Conservation (phyloP, 2,888 invertebrate species). For the Drosophila acutilabella region DNA sequence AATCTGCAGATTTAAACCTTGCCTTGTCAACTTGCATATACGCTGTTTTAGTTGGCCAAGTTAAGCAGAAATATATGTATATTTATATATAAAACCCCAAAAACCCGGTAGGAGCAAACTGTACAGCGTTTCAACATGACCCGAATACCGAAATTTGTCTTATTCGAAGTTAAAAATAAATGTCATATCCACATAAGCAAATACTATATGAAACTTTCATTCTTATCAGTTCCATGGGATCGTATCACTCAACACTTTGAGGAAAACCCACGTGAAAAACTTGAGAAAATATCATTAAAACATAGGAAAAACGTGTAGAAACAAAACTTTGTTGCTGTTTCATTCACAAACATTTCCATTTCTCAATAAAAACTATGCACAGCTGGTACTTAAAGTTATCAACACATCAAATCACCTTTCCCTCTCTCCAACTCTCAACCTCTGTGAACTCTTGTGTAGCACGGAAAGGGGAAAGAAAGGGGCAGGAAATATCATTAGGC, state of each 20-base stretch:
- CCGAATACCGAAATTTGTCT: constrained; percentile 51
- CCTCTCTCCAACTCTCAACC: constrained; percentile 19
- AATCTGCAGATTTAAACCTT: constrained; percentile 43
- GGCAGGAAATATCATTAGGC: constrained; percentile 43
- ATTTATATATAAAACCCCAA: background rate
- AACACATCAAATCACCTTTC: constrained; percentile 40
- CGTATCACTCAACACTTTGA: constrained; percentile 51
- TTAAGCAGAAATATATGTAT: constrained; percentile 17
- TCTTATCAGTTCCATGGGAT: constrained; percentile 51
- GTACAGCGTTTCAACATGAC: constrained; percentile 55
- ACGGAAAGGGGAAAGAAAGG: constrained; percentile 13
- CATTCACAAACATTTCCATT: constrained; percentile 25
- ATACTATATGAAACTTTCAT: constrained; percentile 34
- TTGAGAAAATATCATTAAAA: constrained; percentile 11
- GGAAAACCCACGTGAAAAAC: constrained; percentile 38
- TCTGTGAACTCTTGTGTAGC: constrained; percentile 27
- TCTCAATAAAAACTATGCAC: constrained; percentile 34
- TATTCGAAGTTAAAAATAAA: constrained; percentile 11
- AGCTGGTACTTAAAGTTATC: constrained; percentile 49
- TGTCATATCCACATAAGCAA: constrained; percentile 36
- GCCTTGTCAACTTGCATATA: constrained; percentile 60
- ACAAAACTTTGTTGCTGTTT: constrained; percentile 3
- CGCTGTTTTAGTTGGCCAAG: constrained; percentile 47
- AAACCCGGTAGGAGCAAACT: constrained; percentile 24
- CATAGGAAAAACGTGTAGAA: constrained; percentile 19